Evolutionary conservation across 53 echinoderm and acorn worm species (phyloP), one percentile per base, ranked within the genome.

Genomic region (Pentamera pediparva): DNA sequence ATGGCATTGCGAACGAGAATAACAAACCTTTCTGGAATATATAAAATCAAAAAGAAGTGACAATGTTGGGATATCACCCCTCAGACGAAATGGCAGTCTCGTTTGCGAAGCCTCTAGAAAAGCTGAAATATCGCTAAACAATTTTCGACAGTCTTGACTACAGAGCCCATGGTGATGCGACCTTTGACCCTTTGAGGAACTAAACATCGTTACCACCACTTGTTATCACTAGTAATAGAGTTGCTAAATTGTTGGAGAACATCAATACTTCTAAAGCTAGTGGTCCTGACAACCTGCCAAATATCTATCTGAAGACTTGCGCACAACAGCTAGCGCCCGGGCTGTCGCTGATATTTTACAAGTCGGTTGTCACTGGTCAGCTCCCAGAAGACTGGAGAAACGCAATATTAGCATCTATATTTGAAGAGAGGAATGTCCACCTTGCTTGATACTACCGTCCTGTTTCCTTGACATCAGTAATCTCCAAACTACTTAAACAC

Each of bases 231-330:
- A n/a, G n/a, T n/a, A n/a, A n/a, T n/a, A n/a, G n/a, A n/a, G n/a
- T n/a, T n/a, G n/a, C n/a, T n/a, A n/a, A n/a, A n/a, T n/a, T n/a
- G n/a, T n/a, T n/a, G n/a, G n/a, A n/a, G n/a, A 10, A 17, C 13
- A 37, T 59, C 37, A 56, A 75, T n/a, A 56, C 33, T 28, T 37
- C 35, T 10, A 75, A 76, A 76, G 41, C 59, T 37, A 25, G 11
- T 39, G 76, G 59, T 39, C 41, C 76, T 11, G 76, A 75, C 40
- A 75, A 75, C 28, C 39, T 75, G 11, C 59, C 76, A 59, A 75
- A 75, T 58, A 57, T 58, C 31, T 6, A 34, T 37, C 38, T 75
- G 12, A 58, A 75, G 34, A 7, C 57, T 12, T 75, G 76, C 43
- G 57, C 76, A 2, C 35, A 59, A 58, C 58, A 75, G 6, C 30